Evolutionary conservation across 2,113 vertebrate species (phyloP), one percentile per base, ranked within the genome.

Genomic region (Zingel zingel): DNA sequence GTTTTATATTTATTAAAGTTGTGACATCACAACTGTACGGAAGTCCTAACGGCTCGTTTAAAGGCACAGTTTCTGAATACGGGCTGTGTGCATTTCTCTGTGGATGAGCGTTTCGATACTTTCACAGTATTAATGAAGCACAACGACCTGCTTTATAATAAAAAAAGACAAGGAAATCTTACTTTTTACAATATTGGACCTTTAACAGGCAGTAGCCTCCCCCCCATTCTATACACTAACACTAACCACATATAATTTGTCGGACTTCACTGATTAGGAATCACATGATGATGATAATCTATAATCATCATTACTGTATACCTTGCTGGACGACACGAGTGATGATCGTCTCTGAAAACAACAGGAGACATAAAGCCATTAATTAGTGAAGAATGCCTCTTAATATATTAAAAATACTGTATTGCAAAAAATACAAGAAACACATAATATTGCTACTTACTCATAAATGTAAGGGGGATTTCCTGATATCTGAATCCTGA

Each of bases 401-500:
- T 1, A 3, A 11, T 1, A 25, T 23, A 63, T 45, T 39, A 2
- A 14, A 58, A 54, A 8, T 13, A 23, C 0, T 12, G 3, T 12
- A 43, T 4, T 51, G 12, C 5, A 63, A 51, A 21, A 11, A 19
- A 23, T 2, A 62, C 39, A 65, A 67, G 5, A 19, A 23, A 11
- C 0, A 67, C 4, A 50, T 8, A 53, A 57, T 53, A 14, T 6
- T 43, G 74, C 1, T 81, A 98, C 98, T 97, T 97, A 99, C 98
- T 97, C 82, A 97, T 93, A 92, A 97, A 96, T 1, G 97, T 97
- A 53, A 97, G 89, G 21, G 97, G 97, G 74, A 99, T 98, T 93
- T 99, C 98, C 92, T 97, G 94, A 94, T 97, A 99, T 90, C 90
- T 96, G 91, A 96, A 97, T 59, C 97, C 97, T 79, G 95, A 93